A percentile compares a stretch with the other conserved stretches of the same genome.
Evolutionary conservation across 2,113 vertebrate species (phyloP).

Genomic region (Apteryx owenii): DNA sequence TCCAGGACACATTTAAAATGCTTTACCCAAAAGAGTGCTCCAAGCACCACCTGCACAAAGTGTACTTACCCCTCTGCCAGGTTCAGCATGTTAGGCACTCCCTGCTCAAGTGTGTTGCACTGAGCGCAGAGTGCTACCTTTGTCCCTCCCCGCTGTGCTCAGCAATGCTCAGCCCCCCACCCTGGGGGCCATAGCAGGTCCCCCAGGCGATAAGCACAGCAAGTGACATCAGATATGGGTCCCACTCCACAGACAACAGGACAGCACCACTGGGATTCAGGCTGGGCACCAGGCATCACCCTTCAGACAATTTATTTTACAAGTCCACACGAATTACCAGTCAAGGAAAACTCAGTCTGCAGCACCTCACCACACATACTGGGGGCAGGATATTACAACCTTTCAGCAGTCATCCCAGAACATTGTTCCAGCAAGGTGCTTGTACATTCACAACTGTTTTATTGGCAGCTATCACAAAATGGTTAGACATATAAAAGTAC

Average conservation of each 20-base stretch:
- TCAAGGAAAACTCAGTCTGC: background rate
- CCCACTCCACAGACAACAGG: background rate
- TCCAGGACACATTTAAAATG: background rate
- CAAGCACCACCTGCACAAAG: background rate
- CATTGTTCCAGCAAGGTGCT: background rate
- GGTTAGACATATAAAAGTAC: fast-evolving
- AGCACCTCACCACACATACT: background rate
- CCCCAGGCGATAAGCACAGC: background rate
- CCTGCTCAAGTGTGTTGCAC: background rate
- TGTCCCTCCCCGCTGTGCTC: background rate
- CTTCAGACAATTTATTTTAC: background rate
- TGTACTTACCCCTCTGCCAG: background rate
- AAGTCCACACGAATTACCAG: background rate
- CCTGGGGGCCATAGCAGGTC: background rate
- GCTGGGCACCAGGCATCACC: background rate
- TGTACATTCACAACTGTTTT: fast-evolving
- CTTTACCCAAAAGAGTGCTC: background rate
- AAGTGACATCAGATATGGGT: background rate
- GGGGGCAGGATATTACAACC: no score
- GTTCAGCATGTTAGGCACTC: background rate
- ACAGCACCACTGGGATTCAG: background rate
- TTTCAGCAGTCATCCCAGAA: background rate
- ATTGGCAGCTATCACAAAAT: background rate
- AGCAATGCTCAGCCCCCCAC: background rate
- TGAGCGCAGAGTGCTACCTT: background rate